Percentiles rank a stretch among this genome's conserved stretches.
phyloP scores from a whole-genome alignment of 2,888 invertebrate species.

The Hybos culiciformis region DNA sequence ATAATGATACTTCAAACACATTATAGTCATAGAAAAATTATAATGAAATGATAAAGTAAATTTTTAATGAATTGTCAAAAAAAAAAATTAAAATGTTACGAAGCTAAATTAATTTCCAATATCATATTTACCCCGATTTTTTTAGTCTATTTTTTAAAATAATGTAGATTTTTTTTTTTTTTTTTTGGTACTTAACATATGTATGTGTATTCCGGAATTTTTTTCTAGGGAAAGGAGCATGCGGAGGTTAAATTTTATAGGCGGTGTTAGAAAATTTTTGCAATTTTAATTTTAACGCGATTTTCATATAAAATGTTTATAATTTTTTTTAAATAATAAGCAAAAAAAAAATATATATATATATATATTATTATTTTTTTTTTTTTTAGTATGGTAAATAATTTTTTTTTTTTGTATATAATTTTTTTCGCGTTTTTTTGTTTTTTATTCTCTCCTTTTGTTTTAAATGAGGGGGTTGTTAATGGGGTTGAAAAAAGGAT shows the following conservation, averaged over 20 bases:
- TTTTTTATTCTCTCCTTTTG: neutral
- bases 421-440: neutral
- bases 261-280: constrained; percentile 3
- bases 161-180: neutral
- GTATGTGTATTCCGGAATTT: no score
- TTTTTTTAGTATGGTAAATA: neutral
- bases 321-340: neutral
- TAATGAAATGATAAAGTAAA: no score
- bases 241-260: no score
- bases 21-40: no score
- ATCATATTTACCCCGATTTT: no score
- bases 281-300: constrained; percentile 3
- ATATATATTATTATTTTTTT: neutral
- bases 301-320: neutral
- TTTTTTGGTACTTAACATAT: neutral
- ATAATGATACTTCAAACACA: no score
- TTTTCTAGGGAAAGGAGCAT: no score
- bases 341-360: neutral
- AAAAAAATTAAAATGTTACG: no score
- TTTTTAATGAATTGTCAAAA: no score
- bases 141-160: neutral
- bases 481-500: neutral
- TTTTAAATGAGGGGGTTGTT: neutral
- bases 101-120: no score
- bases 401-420: neutral